These are phyloP conservation scores for Austrofundulus limnaeus DNA, from an alignment of 2,113 vertebrate species.

Conservation along the genomic window DNA sequence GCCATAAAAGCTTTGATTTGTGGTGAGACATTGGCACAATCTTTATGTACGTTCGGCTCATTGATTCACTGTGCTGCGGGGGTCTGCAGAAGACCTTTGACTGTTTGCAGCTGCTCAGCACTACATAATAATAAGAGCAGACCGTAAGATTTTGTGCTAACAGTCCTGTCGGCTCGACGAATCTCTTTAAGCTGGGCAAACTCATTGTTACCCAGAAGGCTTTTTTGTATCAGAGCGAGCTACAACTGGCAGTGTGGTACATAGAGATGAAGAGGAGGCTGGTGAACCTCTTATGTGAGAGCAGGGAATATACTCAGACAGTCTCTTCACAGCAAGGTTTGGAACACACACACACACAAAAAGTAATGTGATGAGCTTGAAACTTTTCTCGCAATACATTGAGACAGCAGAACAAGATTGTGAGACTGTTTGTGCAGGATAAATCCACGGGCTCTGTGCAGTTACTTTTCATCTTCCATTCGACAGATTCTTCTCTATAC, in stretches of 20 bases:
- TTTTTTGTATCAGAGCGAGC: conserved; percentile 46
- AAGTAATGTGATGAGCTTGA: conserved; percentile 38
- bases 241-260: conserved; percentile 47
- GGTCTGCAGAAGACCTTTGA: conserved; percentile 49
- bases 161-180: conserved; percentile 51
- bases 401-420: conserved; percentile 6
- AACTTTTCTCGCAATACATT: conserved; percentile 25
- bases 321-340: conserved; percentile 24
- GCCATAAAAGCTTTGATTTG: conserved; percentile 62
- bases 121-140: conserved; percentile 54
- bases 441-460: conserved; percentile 19
- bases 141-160: conserved; percentile 57
- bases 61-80: conserved; percentile 57
- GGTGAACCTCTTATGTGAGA: conserved; percentile 45
- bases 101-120: conserved; percentile 50
- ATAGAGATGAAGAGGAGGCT: conserved; percentile 17
- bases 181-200: conserved; percentile 52
- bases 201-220: conserved; percentile 62
- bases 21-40: conserved; percentile 58
- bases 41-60: conserved; percentile 64
- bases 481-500: conserved; percentile 45
- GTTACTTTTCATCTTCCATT: conserved; percentile 42
- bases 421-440: neutral
- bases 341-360: conserved; percentile 24
- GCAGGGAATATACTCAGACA: conserved; percentile 37